Conservation (phyloP, 1,140 invertebrate species). For the Phymorhynchus buccinoides region DNA sequence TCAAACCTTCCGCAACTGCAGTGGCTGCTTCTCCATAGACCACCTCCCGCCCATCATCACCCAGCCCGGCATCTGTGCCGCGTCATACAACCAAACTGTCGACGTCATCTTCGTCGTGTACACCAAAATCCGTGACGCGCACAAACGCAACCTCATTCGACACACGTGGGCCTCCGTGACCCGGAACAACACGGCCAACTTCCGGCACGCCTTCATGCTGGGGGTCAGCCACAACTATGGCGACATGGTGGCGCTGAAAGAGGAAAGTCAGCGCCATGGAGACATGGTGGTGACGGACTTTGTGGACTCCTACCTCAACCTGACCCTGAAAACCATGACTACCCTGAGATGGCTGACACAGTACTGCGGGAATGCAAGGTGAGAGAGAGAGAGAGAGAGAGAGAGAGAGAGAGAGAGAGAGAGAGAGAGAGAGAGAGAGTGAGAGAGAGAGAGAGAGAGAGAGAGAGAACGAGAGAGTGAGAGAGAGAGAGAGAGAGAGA, state of each 20-base stretch:
- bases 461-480: no score
- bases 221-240: not conserved
- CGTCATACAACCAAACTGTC: not conserved
- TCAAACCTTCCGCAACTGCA: not conserved
- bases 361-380: slow-evolving; percentile 15
- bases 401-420: no score
- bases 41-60: not conserved
- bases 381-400: no score
- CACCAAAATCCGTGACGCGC: not conserved
- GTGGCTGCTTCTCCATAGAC: not conserved
- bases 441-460: no score
- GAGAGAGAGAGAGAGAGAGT: no score
- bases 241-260: not conserved
- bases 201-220: slow-evolving; percentile 29
- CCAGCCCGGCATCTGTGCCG: not conserved
- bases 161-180: not conserved
- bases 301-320: slow-evolving; percentile 33
- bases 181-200: not conserved
- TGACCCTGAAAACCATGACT: slow-evolving; percentile 38
- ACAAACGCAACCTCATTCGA: not conserved
- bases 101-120: not conserved
- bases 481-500: no score
- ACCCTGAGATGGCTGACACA: slow-evolving; percentile 24
- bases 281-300: slow-evolving; percentile 33
- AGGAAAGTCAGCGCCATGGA: not conserved